Evolutionary conservation across 2,797 vertebrate genomes (phyloP), one percentile per base, ranked within the genome.

Genomic region (Ibycter americanus): DNA sequence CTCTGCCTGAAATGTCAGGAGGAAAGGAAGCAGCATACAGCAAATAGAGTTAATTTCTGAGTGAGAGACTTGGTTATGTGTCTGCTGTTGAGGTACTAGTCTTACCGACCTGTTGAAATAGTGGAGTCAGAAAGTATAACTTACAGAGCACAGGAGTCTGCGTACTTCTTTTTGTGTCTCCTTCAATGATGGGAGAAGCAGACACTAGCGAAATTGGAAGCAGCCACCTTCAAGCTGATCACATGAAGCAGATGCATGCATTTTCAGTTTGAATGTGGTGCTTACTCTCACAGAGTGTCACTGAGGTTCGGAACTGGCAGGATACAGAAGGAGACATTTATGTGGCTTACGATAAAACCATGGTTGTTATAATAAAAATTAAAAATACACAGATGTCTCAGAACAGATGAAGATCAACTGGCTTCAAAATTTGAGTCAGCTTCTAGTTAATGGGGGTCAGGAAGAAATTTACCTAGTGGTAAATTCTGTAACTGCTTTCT

Each of bases 1-100:
- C 83, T 87, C 44, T 56, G 56, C 71, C 73, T 93, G 80, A 95
- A 72, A 85, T 95, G 95, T 95, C 12, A 3, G 38, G 58, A 94
- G 65, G 87, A 67, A 70, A 79, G 84, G 79, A 91, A 86, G 67
- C 56, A 63, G 54, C 1, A 0, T 61, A 10, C 44, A 82, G 52
- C 56, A 83, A 84, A 77, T 3, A 80, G 80, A 93, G 71, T 58
- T 44, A 8, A 70, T 79, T 74, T 90, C 34, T 81, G 49, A 4
- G 2, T 36, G 36, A 74, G 63, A 42, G 15, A 25, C 34, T 65
- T 71, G 56, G 32, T 90, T 72, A 29, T 78, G 2, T 61, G 65
- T 70, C 78, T 77, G n/a, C 44, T 71, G 0, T 36, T 80, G 74
- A 86, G 51, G 38, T 63, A 13, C 46, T 38, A 29, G 51, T 81